A percentile compares a stretch with the other conserved stretches of the same genome.
Evolutionary conservation across 2,888 invertebrate species (phyloP).

Genomic region (Zonitis immaculata): DNA sequence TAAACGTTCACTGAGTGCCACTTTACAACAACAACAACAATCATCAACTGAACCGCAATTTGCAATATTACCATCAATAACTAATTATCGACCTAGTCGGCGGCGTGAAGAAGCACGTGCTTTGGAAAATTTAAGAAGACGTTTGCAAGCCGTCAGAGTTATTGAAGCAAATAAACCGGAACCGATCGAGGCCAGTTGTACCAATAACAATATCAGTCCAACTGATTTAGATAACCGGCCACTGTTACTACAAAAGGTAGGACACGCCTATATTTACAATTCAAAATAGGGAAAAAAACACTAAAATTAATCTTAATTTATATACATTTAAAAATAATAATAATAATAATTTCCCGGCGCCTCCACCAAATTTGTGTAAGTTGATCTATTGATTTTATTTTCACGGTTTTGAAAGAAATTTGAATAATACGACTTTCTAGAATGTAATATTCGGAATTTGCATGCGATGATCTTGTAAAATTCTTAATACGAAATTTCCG

Average conservation of each 20-base stretch:
- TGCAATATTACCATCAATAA: slow-evolving; percentile 42
- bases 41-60: slow-evolving; percentile 41
- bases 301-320: too few relatives aligned
- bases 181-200: slow-evolving; percentile 38
- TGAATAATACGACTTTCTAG: too few relatives aligned
- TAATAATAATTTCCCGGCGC: too few relatives aligned
- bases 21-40: slow-evolving; percentile 18
- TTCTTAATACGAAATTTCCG: too few relatives aligned
- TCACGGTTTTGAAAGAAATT: too few relatives aligned
- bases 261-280: neutral
- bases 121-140: slow-evolving; percentile 64
- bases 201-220: slow-evolving; percentile 41
- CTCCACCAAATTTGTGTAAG: too few relatives aligned
- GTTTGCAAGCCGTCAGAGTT: slow-evolving; percentile 57
- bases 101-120: slow-evolving; percentile 65
- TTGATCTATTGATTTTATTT: too few relatives aligned
- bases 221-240: slow-evolving; percentile 64
- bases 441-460: too few relatives aligned
- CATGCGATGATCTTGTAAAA: too few relatives aligned
- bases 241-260: slow-evolving; percentile 54
- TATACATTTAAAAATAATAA: too few relatives aligned
- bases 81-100: slow-evolving; percentile 60
- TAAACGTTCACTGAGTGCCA: slow-evolving; percentile 37
- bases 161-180: slow-evolving; percentile 51
- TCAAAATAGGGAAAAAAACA: neutral